Base-by-base conservation (phyloP, 64 coral and sea anemone genomes). In the Orbicella faveolata region DNA sequence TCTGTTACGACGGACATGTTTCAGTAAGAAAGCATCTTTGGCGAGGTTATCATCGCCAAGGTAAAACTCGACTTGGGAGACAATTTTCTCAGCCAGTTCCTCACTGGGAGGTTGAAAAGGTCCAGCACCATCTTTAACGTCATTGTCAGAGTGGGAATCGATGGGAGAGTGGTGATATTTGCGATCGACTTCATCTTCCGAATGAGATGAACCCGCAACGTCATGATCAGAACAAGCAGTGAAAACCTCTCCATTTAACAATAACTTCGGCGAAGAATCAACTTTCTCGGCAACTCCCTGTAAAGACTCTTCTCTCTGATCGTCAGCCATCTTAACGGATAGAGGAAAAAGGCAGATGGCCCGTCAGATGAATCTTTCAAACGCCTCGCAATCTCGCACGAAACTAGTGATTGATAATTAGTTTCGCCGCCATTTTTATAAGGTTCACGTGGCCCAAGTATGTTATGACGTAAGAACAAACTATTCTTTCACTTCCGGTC, bases 1-100 rank as follows among this genome's bases (percentile, higher is more conserved):
- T 89, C 96, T 99, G 88, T 99, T 95, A 14, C 97, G 91, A 37
- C 97, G 91, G 30, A 99, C 97, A 88, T 99, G 97, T 52, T 99
- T 99, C 67, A 99, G 88, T 30, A 99, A 81, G 73, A 99, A 99
- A 13, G 97, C 97, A 90, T 99, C 97, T 74, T 89, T 88, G 17
- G 90, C 90, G 65, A 99, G 57, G 51, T 95, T 96, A 37, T 96
- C 97, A 30, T 95, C 97, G 76, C 97, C 93, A 85, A 99, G 81
- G 81, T 99, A 99, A 55, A 93, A 77, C 89, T 99, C 97, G 19
- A 99, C 97, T 69, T 99, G 97, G 13, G 79, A 62, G 4, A 89
- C 77, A 18, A 99, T 99, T 89, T 89, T 99, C 65, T 88, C 78
- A 26, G 90, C 93, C 34, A 93, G 52, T 61, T 99, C 97, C 16